phyloP scores from a whole-genome alignment of 2,113 vertebrate genomes.

The Cromileptes altivelis region DNA sequence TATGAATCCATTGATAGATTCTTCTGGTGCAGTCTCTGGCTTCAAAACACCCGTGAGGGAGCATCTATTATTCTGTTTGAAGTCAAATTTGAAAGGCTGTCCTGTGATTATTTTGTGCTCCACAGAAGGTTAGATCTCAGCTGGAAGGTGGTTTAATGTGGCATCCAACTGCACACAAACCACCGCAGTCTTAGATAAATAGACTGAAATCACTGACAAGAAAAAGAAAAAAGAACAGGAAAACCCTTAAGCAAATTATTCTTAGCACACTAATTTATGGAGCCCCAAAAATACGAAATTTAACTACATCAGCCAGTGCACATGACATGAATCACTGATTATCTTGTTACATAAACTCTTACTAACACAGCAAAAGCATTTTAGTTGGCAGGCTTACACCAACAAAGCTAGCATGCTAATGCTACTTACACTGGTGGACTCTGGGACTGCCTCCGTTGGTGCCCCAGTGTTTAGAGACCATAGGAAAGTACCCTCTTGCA shows the following conservation, averaged over 20 bases:
- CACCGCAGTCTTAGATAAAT: background rate
- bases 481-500: no score
- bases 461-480: no score
- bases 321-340: background rate
- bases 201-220: background rate
- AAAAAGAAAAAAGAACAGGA: background rate
- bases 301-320: background rate
- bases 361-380: no score
- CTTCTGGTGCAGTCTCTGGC: conserved; percentile 9
- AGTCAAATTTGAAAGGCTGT: conserved; percentile 21
- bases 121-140: conserved; percentile 37
- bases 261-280: background rate
- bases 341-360: background rate
- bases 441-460: no score
- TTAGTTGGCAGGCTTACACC: background rate
- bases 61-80: conserved; percentile 38
- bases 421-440: background rate
- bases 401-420: background rate
- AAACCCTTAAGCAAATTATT: background rate
- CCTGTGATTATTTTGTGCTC: conserved; percentile 24
- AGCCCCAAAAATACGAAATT: background rate
- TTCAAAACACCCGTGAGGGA: background rate
- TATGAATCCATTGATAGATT: conserved; percentile 30
- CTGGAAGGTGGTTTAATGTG: conserved; percentile 35
- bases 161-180: conserved; percentile 1